Evolutionary conservation across 1,140 invertebrate species (phyloP), one percentile per base, ranked within the genome.

Genomic region (Drosophila rhopaloa): DNA sequence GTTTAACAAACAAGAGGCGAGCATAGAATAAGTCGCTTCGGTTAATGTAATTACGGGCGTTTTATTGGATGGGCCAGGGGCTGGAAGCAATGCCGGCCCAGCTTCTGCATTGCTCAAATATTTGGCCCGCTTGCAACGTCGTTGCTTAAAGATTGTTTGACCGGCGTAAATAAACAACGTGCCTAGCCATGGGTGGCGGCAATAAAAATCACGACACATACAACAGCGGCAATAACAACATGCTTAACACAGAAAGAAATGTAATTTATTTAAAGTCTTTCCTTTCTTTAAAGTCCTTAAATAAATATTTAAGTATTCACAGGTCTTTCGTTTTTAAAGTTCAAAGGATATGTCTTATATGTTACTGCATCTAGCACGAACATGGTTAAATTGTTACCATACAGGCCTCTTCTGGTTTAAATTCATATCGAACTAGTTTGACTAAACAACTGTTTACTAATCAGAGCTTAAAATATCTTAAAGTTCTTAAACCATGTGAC

Each of bases 101-200:
- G 60, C 67, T 76, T 76, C 72, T 76, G 73, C 72, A 76, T 67
- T 57, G 27, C 41, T 54, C 47, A 76, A 67, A 76, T 44, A 59
- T 76, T 85, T 86, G 71, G 32, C 5, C 47, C 72, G 62, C 60
- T 58, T 73, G 60, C 59, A 75, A 58, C 54, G 80, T 44, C 47
- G 71, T 65, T 67, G 78, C 50, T 57, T 48, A 47, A 72, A 44
- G 66, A 63, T 67, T 86, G 83, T 86, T 83, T 88, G 83, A 44
- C 76, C 71, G 59, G 61, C 74, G 79, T 81, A 88, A 79, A 74
- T 80, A 86, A 59, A 83, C 71, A 82, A 59, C 75, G 66, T 61
- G 61, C 66, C 65, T n/a, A 72, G 53, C 53, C 68, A 72, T 72
- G 66, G 67, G 50, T 71, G 68, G 68, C 65, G 38, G 54, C 50